Percentiles rank a stretch among this genome's conserved stretches.
Evolutionary conservation across 1,140 invertebrate species (phyloP).

Genomic region (Tetramorium parvispinum): DNA sequence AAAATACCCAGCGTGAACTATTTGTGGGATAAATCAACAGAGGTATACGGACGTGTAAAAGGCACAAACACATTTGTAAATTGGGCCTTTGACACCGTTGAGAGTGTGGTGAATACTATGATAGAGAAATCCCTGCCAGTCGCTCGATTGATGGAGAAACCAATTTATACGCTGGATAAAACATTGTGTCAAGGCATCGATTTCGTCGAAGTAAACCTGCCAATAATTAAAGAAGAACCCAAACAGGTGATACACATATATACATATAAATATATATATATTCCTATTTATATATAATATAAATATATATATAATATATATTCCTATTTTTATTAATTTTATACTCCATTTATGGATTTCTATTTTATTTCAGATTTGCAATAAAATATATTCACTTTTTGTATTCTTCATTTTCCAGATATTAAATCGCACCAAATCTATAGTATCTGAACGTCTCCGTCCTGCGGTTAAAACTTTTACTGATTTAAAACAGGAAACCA

Average conservation of each 20-base stretch:
- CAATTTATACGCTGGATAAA: constrained; percentile 81
- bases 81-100: constrained; percentile 79
- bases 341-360: no score
- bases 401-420: constrained; percentile 71
- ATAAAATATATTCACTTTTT: neutral
- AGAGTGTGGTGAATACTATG: constrained; percentile 75
- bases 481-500: constrained; percentile 78
- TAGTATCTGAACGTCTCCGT: constrained; percentile 74
- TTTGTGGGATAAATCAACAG: constrained; percentile 79
- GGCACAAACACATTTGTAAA: constrained; percentile 75
- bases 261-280: neutral
- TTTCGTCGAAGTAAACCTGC: constrained; percentile 80
- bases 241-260: constrained; percentile 71
- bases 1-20: constrained; percentile 81
- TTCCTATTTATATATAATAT: no score
- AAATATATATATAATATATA: neutral
- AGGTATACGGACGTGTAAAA: constrained; percentile 78
- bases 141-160: constrained; percentile 80
- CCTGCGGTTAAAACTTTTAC: constrained; percentile 78
- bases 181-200: constrained; percentile 81
- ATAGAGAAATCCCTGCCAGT: constrained; percentile 79
- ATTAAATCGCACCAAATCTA: constrained; percentile 76
- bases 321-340: no score
- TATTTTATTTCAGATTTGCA: neutral
- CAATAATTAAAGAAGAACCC: constrained; percentile 82